Evolutionary conservation across 2,797 vertebrate genomes (phyloP).

Genomic region (Cryptoblepharus egeriae): DNA sequence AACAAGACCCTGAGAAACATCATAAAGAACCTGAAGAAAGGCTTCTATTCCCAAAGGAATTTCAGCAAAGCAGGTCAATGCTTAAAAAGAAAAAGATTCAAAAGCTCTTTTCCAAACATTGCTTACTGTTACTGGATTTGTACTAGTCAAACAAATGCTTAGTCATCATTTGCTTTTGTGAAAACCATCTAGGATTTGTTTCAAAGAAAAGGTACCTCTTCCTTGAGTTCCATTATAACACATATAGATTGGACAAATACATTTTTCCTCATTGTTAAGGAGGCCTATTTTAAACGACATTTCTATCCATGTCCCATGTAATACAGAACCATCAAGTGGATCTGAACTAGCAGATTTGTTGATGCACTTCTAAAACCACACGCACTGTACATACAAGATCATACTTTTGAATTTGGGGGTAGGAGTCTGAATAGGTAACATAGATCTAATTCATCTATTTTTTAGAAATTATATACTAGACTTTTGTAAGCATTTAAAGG

Average conservation of each 20-base stretch:
- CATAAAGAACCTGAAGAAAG: conserved; percentile 70
- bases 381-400: not conserved
- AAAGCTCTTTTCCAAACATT: conserved; percentile 65
- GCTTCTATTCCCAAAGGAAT: conserved; percentile 52
- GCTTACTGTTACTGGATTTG: conserved; percentile 63
- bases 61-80: conserved; percentile 62
- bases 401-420: too few relatives aligned
- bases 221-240: not conserved
- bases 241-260: not conserved
- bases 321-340: not conserved
- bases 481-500: not conserved
- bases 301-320: not conserved
- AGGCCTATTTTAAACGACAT: not conserved
- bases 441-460: not conserved
- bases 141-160: conserved; percentile 70
- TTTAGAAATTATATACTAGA: too few relatives aligned
- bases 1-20: conserved; percentile 58
- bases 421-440: not conserved
- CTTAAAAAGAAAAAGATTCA: conserved; percentile 55
- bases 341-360: conserved; percentile 11
- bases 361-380: not conserved
- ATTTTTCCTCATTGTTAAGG: not conserved
- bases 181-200: not conserved
- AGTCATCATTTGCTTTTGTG: conserved; percentile 52
- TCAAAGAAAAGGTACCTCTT: not conserved